A percentile compares a stretch with the other conserved stretches of the same genome.
Evolutionary conservation across 2,797 vertebrate genomes (phyloP).

Genomic region (Crocidura indochinensis): DNA sequence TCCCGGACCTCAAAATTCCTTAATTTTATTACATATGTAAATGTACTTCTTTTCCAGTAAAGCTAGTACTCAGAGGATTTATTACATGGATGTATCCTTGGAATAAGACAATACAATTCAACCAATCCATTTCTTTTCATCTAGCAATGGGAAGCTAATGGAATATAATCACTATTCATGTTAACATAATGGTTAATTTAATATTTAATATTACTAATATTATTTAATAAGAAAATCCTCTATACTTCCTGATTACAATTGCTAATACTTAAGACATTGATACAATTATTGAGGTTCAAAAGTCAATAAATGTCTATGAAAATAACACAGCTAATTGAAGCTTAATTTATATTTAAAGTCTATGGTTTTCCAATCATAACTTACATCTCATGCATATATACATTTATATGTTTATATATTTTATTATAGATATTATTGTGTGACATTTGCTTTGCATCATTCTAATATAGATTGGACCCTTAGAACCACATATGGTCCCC

Average conservation of each 20-base stretch:
- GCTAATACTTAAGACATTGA: conserved; percentile 17
- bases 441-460: too few relatives aligned
- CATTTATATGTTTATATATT: background rate
- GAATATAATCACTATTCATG: background rate
- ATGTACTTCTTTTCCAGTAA: background rate
- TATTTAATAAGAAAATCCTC: conserved; percentile 1
- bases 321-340: background rate
- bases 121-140: background rate
- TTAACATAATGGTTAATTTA: background rate
- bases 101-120: background rate
- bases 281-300: background rate
- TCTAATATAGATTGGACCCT: too few relatives aligned
- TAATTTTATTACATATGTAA: background rate
- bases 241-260: background rate
- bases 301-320: background rate
- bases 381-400: conserved; percentile 2
- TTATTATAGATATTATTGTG: conserved; percentile 44
- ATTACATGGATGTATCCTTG: background rate
- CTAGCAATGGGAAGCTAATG: background rate
- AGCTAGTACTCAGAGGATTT: background rate
- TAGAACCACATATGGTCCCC: too few relatives aligned
- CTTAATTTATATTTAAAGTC: background rate
- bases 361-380: background rate
- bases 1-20: too few relatives aligned
- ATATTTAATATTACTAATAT: background rate